Percentiles rank a stretch among this genome's conserved stretches.
Conservation (phyloP, 2,888 invertebrate genomes). For the Alloscopus bannaensis region DNA sequence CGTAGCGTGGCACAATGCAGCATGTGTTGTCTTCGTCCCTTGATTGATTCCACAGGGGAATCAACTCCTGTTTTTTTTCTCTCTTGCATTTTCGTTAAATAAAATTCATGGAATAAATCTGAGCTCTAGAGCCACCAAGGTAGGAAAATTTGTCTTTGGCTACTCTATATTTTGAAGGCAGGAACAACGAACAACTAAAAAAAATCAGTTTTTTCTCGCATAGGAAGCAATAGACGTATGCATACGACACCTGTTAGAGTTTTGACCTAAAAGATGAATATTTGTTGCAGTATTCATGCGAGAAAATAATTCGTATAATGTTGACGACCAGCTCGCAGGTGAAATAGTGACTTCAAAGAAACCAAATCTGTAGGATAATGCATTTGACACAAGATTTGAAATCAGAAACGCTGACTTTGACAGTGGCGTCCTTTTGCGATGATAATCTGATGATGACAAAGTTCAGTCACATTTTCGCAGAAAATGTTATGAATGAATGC, state of each 20-base stretch:
- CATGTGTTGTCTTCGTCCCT: background rate
- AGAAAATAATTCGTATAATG: background rate
- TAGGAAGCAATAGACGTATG: too few relatives aligned
- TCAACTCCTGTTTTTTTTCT: constrained; percentile 28
- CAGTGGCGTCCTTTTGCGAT: too few relatives aligned
- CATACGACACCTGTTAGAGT: constrained; percentile 23
- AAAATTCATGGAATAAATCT: constrained; percentile 60
- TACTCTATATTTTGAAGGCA: too few relatives aligned
- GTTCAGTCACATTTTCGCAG: too few relatives aligned
- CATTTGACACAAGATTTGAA: background rate
- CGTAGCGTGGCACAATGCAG: constrained; percentile 15
- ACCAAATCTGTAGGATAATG: background rate
- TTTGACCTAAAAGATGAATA: background rate
- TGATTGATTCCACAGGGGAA: constrained; percentile 55
- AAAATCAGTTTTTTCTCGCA: too few relatives aligned
- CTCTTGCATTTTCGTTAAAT: too few relatives aligned
- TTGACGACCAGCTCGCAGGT: too few relatives aligned
- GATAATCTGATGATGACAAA: too few relatives aligned
- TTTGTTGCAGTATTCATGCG: background rate
- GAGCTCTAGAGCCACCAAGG: constrained; percentile 1
- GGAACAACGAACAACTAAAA: too few relatives aligned
- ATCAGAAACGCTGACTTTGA: too few relatives aligned
- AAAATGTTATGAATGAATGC: too few relatives aligned
- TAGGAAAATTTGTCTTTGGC: too few relatives aligned
- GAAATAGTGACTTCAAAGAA: background rate